A percentile compares a stretch with the other conserved stretches of the same genome.
phyloP scores from a whole-genome alignment of 2,113 vertebrate species.

The Leucopsar rothschildi region DNA sequence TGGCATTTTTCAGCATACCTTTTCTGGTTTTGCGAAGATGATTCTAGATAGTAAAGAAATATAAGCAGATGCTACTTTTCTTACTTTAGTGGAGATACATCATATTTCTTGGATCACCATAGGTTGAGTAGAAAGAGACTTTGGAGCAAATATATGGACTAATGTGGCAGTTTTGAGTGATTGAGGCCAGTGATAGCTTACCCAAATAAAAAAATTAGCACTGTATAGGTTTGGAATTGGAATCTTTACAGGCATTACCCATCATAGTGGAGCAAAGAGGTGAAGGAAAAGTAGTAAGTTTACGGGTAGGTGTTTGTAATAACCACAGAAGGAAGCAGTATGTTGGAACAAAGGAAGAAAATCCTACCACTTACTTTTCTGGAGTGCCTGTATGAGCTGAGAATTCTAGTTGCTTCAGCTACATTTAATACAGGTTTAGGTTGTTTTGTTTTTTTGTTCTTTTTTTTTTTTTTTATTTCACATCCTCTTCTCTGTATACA shows the following conservation, averaged over 20 bases:
- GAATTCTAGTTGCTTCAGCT: not conserved
- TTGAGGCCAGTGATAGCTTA: not conserved
- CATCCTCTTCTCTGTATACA: not conserved
- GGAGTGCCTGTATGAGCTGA: not conserved
- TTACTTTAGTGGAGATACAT: not conserved
- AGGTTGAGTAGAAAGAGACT: not conserved
- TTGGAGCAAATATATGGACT: not conserved
- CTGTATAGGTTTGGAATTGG: not conserved
- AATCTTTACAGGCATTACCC: not conserved
- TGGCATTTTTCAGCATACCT: not conserved
- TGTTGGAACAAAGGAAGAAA: not conserved
- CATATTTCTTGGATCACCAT: not conserved
- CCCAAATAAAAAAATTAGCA: not conserved
- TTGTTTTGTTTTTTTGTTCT: not conserved
- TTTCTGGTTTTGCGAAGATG: not conserved
- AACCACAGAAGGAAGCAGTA: not conserved
- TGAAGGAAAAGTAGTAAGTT: not conserved
- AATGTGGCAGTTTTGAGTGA: not conserved
- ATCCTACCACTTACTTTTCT: not conserved
- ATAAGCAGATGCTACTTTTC: not conserved
- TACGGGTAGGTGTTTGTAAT: not conserved
- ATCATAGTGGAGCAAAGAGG: not conserved
- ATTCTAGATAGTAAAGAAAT: not conserved
- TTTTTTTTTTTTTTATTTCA: not conserved
- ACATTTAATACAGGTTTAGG: not conserved